Evolutionary conservation across 2,113 vertebrate genomes (phyloP).

Genomic region (Symphodus melops): DNA sequence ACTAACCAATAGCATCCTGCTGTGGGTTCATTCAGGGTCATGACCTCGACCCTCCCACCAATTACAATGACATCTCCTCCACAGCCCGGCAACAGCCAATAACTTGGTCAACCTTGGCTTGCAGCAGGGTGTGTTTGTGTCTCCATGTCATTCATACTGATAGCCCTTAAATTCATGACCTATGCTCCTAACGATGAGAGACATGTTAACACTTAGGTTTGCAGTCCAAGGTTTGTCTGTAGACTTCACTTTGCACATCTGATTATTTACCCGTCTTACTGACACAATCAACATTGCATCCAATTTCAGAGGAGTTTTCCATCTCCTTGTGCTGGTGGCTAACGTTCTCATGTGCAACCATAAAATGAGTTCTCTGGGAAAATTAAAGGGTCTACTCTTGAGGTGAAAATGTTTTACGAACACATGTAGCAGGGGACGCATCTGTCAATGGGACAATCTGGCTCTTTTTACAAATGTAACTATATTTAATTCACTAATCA

Average conservation of each 20-base stretch:
- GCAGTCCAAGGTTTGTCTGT: background rate
- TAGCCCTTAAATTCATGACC: background rate
- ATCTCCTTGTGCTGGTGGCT: background rate
- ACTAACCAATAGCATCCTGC: constrained; percentile 72
- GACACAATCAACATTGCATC: background rate
- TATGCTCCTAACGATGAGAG: constrained; percentile 7
- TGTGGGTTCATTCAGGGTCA: constrained; percentile 64
- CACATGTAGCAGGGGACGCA: background rate
- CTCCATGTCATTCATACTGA: constrained; percentile 34
- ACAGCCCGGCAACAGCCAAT: constrained; percentile 61
- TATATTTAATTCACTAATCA: constrained; percentile 1
- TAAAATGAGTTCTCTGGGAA: background rate
- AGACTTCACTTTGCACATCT: background rate
- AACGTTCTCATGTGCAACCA: background rate
- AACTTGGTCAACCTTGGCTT: constrained; percentile 56
- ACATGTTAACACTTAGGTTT: constrained; percentile 2
- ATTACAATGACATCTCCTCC: constrained; percentile 72
- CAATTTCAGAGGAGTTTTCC: background rate
- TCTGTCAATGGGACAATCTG: background rate
- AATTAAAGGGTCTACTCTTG: background rate
- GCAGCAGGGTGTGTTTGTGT: constrained; percentile 23
- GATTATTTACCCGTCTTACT: no score
- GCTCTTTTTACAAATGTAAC: background rate
- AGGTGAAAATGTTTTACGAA: background rate
- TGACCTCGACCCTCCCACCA: constrained; percentile 67